phyloP scores from a whole-genome alignment of 2,113 vertebrate species.

The Illadopsis cleaveri region DNA sequence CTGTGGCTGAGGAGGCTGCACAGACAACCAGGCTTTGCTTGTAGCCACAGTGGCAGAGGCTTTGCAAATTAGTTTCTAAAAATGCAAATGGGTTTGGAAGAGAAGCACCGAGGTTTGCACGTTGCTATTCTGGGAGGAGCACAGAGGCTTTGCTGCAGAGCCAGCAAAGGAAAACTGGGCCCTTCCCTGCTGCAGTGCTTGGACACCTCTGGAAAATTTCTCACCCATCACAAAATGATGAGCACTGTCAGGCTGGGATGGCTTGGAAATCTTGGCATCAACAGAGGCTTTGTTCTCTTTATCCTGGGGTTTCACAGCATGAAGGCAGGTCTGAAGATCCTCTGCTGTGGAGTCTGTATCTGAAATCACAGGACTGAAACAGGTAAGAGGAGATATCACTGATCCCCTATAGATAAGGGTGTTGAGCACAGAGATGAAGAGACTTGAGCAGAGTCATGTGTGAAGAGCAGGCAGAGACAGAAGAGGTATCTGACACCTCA shows the following conservation, averaged over 20 bases:
- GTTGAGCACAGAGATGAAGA: not conserved
- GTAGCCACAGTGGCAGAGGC: not conserved
- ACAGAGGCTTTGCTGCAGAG: not conserved
- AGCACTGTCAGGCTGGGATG: not conserved
- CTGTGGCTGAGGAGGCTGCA: not conserved
- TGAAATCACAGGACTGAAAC: not conserved
- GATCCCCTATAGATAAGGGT: fast-evolving
- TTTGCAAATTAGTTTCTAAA: constrained; percentile 55
- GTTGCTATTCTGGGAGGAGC: not conserved
- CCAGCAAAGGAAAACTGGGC: not conserved
- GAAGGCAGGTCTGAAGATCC: not conserved
- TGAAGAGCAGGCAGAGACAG: not conserved
- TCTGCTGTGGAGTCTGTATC: not conserved
- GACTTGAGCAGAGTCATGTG: fast-evolving
- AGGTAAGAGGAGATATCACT: not conserved
- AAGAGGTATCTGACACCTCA: not conserved
- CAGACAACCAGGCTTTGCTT: not conserved
- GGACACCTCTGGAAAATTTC: not conserved
- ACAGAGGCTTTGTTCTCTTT: not conserved
- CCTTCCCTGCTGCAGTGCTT: not conserved
- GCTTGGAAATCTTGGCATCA: not conserved
- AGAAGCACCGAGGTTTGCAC: constrained; percentile 10
- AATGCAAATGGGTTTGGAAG: constrained; percentile 7
- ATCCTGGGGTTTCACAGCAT: not conserved
- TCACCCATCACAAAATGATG: not conserved